Conservation (phyloP, 64 coral and sea anemone species). For the Anthopleura sola region DNA sequence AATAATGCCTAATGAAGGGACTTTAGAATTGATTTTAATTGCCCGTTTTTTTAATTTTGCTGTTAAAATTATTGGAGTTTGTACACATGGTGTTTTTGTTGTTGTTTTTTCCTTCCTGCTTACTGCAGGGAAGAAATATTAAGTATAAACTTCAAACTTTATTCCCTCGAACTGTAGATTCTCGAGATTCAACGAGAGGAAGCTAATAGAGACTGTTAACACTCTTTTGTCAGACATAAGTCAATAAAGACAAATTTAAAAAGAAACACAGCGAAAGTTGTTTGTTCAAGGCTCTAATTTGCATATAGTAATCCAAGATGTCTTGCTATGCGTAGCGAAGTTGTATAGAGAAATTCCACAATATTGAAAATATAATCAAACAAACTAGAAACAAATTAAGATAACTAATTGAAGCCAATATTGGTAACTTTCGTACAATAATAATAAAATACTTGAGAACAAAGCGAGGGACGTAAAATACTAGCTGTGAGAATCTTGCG, state of each 20-base stretch:
- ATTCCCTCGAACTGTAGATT: not conserved
- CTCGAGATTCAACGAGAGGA: not conserved
- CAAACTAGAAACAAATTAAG: not conserved
- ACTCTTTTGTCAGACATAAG: not conserved
- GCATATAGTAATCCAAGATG: not conserved
- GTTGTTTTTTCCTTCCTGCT: not conserved
- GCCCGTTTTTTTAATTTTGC: too few species aligned
- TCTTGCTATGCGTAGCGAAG: not conserved
- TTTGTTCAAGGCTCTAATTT: not conserved
- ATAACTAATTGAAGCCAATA: not conserved
- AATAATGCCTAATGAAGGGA: not conserved
- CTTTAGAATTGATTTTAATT: not conserved
- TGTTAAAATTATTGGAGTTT: not conserved
- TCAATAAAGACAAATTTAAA: not conserved
- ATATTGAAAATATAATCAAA: not conserved
- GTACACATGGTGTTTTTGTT: not conserved
- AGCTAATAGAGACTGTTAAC: not conserved
- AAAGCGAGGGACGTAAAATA: not conserved
- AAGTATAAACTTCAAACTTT: not conserved
- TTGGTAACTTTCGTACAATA: not conserved
- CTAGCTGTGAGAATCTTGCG: not conserved
- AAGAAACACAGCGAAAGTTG: not conserved
- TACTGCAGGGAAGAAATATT: not conserved
- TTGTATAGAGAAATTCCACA: not conserved
- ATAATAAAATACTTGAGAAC: not conserved